Conservation (phyloP, 2,113 vertebrate genomes). For the Pangasianodon hypophthalmus region DNA sequence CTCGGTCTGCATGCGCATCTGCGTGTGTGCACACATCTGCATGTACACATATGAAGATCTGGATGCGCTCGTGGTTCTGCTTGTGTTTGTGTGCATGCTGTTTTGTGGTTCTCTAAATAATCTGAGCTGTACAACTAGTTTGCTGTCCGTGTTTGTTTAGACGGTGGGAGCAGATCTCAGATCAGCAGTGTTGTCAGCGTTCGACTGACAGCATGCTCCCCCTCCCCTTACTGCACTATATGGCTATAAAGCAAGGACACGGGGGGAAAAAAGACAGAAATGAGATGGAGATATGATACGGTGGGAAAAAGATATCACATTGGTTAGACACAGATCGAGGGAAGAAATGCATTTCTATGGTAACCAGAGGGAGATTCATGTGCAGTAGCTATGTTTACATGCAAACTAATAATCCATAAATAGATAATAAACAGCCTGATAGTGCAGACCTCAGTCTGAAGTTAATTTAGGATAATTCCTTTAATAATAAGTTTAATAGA, state of each 20-base stretch:
- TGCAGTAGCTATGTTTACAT: conserved; percentile 9
- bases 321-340: conserved; percentile 64
- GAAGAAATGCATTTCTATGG: conserved; percentile 76
- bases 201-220: neutral
- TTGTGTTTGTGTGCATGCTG: neutral
- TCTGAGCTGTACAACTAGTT: neutral
- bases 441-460: neutral
- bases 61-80: neutral
- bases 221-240: conserved; percentile 41
- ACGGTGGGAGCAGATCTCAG: neutral
- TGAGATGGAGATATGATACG: neutral
- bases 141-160: neutral
- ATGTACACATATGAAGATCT: neutral
- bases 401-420: neutral
- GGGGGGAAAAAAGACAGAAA: neutral
- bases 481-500: neutral
- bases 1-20: neutral
- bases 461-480: neutral
- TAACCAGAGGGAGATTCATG: conserved; percentile 60
- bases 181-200: neutral
- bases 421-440: neutral
- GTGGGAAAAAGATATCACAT: conserved; percentile 44
- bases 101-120: neutral
- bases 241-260: conserved; percentile 58
- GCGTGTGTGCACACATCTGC: neutral